These are phyloP conservation scores for Asobara japonica DNA, from an alignment of 1,140 invertebrate genomes.

Conservation along the genomic window DNA sequence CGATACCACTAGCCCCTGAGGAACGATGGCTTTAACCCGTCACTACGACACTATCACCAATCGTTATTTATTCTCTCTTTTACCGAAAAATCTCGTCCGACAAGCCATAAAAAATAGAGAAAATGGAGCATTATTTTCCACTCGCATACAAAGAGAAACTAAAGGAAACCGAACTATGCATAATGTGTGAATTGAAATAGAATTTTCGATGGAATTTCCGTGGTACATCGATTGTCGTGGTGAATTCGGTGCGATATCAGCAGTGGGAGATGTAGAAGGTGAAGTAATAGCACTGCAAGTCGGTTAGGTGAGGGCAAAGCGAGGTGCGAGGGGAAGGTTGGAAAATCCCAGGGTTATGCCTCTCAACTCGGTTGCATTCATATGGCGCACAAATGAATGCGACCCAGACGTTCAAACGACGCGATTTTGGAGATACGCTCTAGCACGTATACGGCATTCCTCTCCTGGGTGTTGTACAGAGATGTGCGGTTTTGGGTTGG, in stretches of 20 bases:
- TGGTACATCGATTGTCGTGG: background rate
- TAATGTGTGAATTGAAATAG: background rate
- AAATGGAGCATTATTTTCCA: background rate
- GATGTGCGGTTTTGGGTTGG: conserved; percentile 8
- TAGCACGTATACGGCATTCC: conserved; percentile 2
- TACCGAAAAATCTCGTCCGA: background rate
- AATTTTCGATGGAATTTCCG: background rate
- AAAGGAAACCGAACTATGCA: background rate
- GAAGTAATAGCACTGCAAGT: conserved; percentile 1
- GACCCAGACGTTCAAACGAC: background rate
- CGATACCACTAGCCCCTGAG: background rate
- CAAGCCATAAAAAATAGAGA: background rate
- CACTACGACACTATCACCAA: background rate
- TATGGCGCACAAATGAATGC: conserved; percentile 19
- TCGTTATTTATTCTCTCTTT: conserved; percentile 14
- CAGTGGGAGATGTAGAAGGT: background rate
- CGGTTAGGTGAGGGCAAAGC: background rate
- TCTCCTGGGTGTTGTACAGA: conserved; percentile 9
- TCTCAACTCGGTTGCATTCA: conserved; percentile 6
- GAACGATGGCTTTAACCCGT: background rate
- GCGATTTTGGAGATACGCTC: conserved; percentile 10
- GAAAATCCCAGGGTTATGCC: background rate
- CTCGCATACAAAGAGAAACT: background rate
- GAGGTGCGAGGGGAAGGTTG: no score
- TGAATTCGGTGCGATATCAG: background rate